Evolutionary conservation across 1,140 invertebrate species (phyloP), one percentile per base, ranked within the genome.

Genomic region (Capitella teleta): DNA sequence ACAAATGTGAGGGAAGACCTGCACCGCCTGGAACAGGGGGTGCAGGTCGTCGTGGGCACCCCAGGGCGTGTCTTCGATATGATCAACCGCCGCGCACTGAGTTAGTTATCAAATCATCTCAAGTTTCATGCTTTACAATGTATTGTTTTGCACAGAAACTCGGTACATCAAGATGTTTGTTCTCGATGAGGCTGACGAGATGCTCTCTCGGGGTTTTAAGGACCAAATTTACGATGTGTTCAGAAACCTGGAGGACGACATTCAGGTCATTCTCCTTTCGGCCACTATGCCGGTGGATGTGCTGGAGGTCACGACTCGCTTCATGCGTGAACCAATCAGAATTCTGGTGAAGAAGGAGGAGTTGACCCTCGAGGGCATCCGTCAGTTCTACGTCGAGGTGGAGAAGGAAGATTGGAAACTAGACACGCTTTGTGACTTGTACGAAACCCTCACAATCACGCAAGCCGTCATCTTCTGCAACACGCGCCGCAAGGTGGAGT

Each of bases 391-490:
- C 66, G 81, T 97, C 30, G 52, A 49, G 34, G 37, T 49, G 5
- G 19, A 47, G 14, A 19, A 24, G 19, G 38, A 40, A 77, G 92
- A 98, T 55, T 98, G 93, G 92, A 98, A 99, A 66, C 74, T 98
- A 62, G 94, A 96, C 46, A 98, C 94, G 5, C 59, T 77, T 5
- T 73, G 66, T 77, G 94, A 98, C 77, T 79, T 98, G 65, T 99
- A 98, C 66, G 92, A 98, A 69, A 97, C 93, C 2, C 72, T 98
- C 53, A 96, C 92, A 61, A 98, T 99, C 66, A 97, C 95, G 49
- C 95, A 98, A 74, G 93, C 94, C 61, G 95, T 99, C 34, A 99
- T 99, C 62, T 99, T 99, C 78, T 98, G 94, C 74, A 99, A 99
- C 76, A 98, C 94, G 26, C 82, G 93, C 61, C 90, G 94, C 75